phyloP scores from a whole-genome alignment of 2,888 invertebrate genomes.

The Spilarctia lutea region DNA sequence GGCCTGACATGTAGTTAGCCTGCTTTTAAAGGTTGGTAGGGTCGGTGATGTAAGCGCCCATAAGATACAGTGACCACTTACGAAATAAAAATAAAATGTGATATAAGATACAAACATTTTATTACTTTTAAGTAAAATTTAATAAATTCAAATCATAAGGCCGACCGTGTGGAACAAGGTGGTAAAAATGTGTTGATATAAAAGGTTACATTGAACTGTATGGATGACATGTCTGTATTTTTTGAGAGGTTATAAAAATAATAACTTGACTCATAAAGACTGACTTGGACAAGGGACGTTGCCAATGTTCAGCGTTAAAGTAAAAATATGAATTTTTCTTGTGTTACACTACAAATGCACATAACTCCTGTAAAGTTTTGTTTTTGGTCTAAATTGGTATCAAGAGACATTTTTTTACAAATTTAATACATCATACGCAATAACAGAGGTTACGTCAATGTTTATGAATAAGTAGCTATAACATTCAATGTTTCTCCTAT shows the following conservation, averaged over 20 bases:
- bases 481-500: not conserved
- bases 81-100: not conserved
- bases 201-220: conserved; percentile 32
- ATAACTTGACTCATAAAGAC: conserved; percentile 36
- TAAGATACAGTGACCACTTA: not conserved
- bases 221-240: conserved; percentile 36
- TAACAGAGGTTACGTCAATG: too few species aligned
- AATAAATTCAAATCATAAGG: conserved; percentile 20
- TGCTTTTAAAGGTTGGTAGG: not conserved
- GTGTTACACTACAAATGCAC: not conserved
- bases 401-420: not conserved
- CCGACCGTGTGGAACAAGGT: conserved; percentile 6
- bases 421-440: not conserved
- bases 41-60: not conserved
- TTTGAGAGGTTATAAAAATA: conserved; percentile 39
- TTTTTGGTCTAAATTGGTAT: not conserved
- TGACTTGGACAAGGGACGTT: conserved; percentile 18
- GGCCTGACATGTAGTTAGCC: not conserved
- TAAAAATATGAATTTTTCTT: not conserved
- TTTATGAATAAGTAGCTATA: not conserved
- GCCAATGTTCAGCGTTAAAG: conserved; percentile 23
- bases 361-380: not conserved
- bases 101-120: conserved; percentile 1
- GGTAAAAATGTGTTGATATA: conserved; percentile 21
- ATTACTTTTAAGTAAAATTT: conserved; percentile 5